A percentile compares a stretch with the other conserved stretches of the same genome.
Conservation (phyloP, 2,888 invertebrate species). For the Incurvaria masculella region DNA sequence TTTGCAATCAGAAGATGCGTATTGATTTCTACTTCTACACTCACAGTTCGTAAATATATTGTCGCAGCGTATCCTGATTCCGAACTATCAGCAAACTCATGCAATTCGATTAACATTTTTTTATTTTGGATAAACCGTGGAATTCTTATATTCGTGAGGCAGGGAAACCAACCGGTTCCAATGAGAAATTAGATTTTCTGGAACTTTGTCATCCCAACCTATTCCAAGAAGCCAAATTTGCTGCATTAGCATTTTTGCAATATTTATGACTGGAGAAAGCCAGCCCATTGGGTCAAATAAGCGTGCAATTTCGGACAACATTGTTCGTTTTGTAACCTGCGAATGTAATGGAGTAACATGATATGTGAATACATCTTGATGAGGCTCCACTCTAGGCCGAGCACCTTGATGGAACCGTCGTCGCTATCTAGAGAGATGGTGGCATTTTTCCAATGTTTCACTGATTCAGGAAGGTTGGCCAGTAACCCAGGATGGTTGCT, state of each 20-base stretch:
- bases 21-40: background rate
- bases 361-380: no score
- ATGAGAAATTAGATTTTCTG: background rate
- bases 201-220: background rate
- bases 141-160: background rate
- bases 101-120: background rate
- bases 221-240: background rate
- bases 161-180: background rate
- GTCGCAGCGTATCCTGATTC: slow-evolving; percentile 6
- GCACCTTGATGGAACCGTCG: background rate
- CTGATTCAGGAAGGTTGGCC: no score
- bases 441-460: no score
- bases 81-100: slow-evolving; percentile 5
- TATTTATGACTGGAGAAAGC: slow-evolving; percentile 8
- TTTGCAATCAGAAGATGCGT: slow-evolving; percentile 7
- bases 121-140: background rate
- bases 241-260: background rate
- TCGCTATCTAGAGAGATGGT: no score
- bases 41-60: slow-evolving; percentile 4
- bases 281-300: slow-evolving; percentile 12
- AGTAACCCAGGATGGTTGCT: slow-evolving; percentile 2
- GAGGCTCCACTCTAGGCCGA: no score
- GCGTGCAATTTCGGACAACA: slow-evolving; percentile 8
- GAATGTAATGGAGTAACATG: no score
- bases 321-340: slow-evolving; percentile 5